Evolutionary conservation across 2,797 vertebrate genomes (phyloP), one percentile per base, ranked within the genome.

Genomic region (Novumbra hubbsi): DNA sequence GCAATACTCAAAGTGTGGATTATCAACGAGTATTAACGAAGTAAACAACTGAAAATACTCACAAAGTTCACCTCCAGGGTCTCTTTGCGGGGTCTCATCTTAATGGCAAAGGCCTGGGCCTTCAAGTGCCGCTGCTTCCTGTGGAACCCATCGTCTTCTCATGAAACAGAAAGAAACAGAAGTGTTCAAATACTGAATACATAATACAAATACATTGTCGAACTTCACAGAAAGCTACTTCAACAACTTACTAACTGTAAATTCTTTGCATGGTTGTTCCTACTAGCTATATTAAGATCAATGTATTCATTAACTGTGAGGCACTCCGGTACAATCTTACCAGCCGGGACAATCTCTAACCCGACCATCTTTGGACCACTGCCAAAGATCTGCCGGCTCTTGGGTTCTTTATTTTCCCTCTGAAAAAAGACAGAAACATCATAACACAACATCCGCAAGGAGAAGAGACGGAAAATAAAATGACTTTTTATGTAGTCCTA

Each of bases 11-110:
- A 55, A 19, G 48, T 21, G 19, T 0, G 11, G 8, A 12, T 9
- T 60, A 60, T 60, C 1, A 60, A 3, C 24, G 21, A 24, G 24
- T 12, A 60, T 60, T 60, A 60, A 12, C 24, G 9, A 60, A 24
- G 11, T 12, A 60, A 21, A 24, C 9, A 60, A 21, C n/a, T 14
- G 55, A 24, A 24, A 24, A 3, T 72, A 96, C 98, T 98, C 91
- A 99, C 98, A n/a, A 99, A 99, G 90, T 96, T 99, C 81, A 99
- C 97, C 83, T 98, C 93, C 66, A 99, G 92, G 4, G 97, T 95
- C 88, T 97, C 96, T 86, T 99, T 99, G 77, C 96, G 95, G 27
- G 97, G 97, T 82, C 95, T 94, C 97, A 99, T 99, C 89, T 99
- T 98, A 89, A 99, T 96, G 73, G 96, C 96, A 68, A 98, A 98